Percentiles rank a stretch among this genome's conserved stretches.
These are phyloP conservation scores for Apostichopus parvimensis DNA, from an alignment of 35 echinoderm and acorn worm species.

Conservation along the genomic window DNA sequence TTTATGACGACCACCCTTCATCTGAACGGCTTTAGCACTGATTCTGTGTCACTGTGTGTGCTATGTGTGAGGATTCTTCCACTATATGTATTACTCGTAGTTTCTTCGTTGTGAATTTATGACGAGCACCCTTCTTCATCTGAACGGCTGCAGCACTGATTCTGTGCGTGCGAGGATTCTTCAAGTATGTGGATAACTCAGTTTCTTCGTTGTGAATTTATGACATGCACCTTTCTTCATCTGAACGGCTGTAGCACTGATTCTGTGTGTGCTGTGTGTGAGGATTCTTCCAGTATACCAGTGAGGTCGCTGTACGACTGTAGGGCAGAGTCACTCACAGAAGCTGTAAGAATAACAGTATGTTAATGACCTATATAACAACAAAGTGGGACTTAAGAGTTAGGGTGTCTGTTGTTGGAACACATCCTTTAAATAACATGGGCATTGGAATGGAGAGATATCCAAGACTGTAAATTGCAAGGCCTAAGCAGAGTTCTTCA, in stretches of 20 bases:
- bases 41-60: constrained; percentile 34
- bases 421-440: too few relatives aligned
- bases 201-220: neutral
- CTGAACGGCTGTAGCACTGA: constrained; percentile 17
- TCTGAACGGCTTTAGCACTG: constrained; percentile 2
- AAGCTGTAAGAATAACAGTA: neutral
- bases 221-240: neutral
- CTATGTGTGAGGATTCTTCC: neutral
- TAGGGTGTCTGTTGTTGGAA: too few relatives aligned
- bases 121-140: neutral
- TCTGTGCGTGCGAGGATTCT: neutral
- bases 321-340: constrained; percentile 16
- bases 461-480: too few relatives aligned
- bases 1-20: neutral
- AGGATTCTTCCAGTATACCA: constrained; percentile 15
- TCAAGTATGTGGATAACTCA: neutral
- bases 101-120: neutral
- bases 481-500: too few relatives aligned
- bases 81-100: neutral
- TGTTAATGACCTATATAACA: too few relatives aligned
- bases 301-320: constrained; percentile 28
- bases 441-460: too few relatives aligned
- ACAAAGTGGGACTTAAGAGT: too few relatives aligned
- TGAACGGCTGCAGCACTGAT: neutral
- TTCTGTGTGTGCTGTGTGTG: constrained; percentile 26